Percentiles rank a stretch among this genome's conserved stretches.
Conservation (phyloP, 2,888 invertebrate genomes). For the Epinotia demarniana region DNA sequence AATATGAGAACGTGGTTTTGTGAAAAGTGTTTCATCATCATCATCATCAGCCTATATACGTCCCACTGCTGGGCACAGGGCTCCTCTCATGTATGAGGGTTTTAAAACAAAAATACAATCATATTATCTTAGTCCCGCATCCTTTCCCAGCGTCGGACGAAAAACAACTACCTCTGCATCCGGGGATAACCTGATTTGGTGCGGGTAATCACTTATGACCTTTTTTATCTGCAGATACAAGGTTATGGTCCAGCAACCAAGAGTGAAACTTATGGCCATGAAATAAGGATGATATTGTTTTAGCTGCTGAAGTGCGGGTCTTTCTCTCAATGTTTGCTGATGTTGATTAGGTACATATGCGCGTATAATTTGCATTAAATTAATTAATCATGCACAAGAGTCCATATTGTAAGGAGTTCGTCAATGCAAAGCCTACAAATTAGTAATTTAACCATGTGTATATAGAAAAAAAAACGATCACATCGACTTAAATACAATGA, state of each 20-base stretch:
- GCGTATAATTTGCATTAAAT: neutral
- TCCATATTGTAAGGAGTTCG: no score
- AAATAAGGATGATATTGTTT: neutral
- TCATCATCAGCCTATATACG: no score
- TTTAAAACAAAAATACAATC: conserved; percentile 16
- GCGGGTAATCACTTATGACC: neutral
- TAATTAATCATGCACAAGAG: neutral
- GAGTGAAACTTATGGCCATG: neutral
- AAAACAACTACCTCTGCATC: conserved; percentile 22
- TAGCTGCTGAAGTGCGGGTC: neutral
- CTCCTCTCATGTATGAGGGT: no score
- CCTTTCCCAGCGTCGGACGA: conserved; percentile 15
- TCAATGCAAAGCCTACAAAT: neutral
- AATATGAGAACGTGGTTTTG: neutral
- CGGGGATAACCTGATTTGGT: conserved; percentile 14
- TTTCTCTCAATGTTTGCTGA: neutral
- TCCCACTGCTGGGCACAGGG: no score
- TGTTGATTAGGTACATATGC: neutral
- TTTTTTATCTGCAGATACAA: conserved; percentile 1
- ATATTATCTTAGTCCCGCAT: conserved; percentile 17
- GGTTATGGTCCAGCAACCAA: neutral
- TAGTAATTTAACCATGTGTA: neutral
- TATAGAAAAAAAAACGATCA: neutral
- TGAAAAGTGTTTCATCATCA: neutral
- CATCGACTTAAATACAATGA: no score